Evolutionary conservation across 2,888 invertebrate species (phyloP), one percentile per base, ranked within the genome.

Genomic region (Auanema freiburgensis): DNA sequence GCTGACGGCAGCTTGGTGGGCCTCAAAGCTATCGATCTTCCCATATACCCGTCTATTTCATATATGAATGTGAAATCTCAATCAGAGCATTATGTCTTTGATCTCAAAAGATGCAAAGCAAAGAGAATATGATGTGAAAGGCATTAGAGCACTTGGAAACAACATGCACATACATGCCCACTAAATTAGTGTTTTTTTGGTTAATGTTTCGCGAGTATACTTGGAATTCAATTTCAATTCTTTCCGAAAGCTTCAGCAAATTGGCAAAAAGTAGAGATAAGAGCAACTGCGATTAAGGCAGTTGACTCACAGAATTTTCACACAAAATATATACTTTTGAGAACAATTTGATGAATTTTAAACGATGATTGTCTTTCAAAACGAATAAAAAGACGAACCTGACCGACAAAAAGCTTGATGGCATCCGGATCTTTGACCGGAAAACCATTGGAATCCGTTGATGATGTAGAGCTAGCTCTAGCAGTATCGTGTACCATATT

Each of bases 401-500:
- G 81, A 18, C 93, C 93, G 60, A 94, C 91, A 86, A 93, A 93
- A 65, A 93, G 88, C 85, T 93, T 93, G 72, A 93, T 84, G 40
- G 88, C 87, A 76, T 88, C 88, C 40, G 85, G 83, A 77, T 88
- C 88, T 77, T 88, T 88, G 33, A 84, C 83, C 25, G 84, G 84
- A 59, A 84, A 83, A 12, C 83, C 83, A 59, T 80, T 81, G 56
- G 74, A 74, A 65, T 83, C 83, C 18, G 83, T 83, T 33, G 80
- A 80, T 8, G 77, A 71, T 57, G 78, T 71, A 53, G 67, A 66
- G 23, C 71, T 67, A 60, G 72, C 69, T 14, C 67, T 43, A 33
- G 33, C 33, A 44, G 41, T n/a, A 21, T 55, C 51, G 33, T 62
- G 59, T 40, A 66, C 66, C 66, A 66, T 66, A 33, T 33, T 33